These are phyloP conservation scores for Hippocampus guttulatus DNA, from an alignment of 2,113 vertebrate genomes.

Conservation along the genomic window DNA sequence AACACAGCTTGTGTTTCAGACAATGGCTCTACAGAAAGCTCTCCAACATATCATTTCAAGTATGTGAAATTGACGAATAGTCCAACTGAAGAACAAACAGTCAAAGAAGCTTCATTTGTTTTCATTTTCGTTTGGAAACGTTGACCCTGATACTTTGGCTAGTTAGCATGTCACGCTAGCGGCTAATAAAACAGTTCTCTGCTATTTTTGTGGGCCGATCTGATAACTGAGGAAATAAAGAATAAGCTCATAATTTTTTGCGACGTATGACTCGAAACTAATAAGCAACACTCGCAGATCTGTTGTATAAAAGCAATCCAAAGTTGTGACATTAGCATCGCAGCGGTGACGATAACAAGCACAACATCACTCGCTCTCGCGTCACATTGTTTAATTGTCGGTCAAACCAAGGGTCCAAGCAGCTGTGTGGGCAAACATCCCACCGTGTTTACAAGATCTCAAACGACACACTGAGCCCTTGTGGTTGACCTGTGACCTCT, in stretches of 20 bases:
- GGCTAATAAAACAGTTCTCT: background rate
- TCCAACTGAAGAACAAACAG: background rate
- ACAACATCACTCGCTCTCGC: too few species aligned
- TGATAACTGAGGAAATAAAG: background rate
- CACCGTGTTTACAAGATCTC: conserved; percentile 9
- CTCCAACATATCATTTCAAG: background rate
- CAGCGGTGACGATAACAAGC: too few species aligned
- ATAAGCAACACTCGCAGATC: too few species aligned
- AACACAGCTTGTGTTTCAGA: background rate
- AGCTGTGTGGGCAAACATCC: conserved; percentile 25
- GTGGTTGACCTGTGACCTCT: conserved; percentile 26
- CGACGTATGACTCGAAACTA: too few species aligned
- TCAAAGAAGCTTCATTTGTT: background rate
- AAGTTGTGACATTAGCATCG: too few species aligned
- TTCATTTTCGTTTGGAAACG: background rate
- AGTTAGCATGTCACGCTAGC: background rate
- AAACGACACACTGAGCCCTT: conserved; percentile 15
- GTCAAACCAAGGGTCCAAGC: background rate
- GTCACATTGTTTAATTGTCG: background rate
- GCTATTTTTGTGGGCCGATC: background rate
- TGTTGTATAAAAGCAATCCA: too few species aligned
- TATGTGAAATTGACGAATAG: background rate
- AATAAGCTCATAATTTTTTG: background rate
- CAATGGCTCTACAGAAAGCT: background rate
- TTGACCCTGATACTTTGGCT: background rate